These are phyloP conservation scores for Eristalinus aeneus DNA, from an alignment of 2,888 invertebrate genomes.

Conservation along the genomic window DNA sequence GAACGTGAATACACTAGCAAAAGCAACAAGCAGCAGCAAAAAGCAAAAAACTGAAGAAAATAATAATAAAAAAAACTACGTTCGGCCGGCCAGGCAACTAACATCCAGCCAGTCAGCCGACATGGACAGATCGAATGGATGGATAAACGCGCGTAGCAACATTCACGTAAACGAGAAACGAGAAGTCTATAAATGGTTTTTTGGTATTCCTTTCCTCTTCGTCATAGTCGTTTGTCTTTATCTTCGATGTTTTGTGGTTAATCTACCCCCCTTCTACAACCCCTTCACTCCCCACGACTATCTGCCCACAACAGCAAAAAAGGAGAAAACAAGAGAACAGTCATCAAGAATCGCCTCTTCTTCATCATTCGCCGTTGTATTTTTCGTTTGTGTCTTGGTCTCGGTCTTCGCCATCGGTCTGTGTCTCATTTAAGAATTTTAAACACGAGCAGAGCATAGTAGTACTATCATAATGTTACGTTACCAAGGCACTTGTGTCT, in stretches of 20 bases:
- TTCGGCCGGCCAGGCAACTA: slow-evolving; percentile 45
- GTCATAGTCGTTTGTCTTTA: slow-evolving; percentile 31
- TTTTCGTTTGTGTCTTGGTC: not conserved
- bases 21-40: not conserved
- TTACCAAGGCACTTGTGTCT: slow-evolving; percentile 50
- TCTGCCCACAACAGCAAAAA: not conserved
- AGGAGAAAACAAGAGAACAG: not conserved
- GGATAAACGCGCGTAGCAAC: slow-evolving; percentile 66
- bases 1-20: slow-evolving; percentile 40
- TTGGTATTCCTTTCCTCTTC: slow-evolving; percentile 62
- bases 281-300: not conserved
- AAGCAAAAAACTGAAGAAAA: not conserved
- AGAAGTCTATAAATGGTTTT: slow-evolving; percentile 62
- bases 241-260: not conserved
- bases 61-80: slow-evolving; percentile 21
- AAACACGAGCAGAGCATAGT: slow-evolving; percentile 55
- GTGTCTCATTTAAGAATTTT: slow-evolving; percentile 28
- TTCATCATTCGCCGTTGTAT: slow-evolving; percentile 7
- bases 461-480: slow-evolving; percentile 61
- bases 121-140: slow-evolving; percentile 46
- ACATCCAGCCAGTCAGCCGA: slow-evolving; percentile 32
- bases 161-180: slow-evolving; percentile 56
- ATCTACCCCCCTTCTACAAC: not conserved
- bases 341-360: slow-evolving; percentile 12
- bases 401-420: slow-evolving; percentile 21